Conservation (phyloP, 1,140 invertebrate species). For the Helicoverpa zea region DNA sequence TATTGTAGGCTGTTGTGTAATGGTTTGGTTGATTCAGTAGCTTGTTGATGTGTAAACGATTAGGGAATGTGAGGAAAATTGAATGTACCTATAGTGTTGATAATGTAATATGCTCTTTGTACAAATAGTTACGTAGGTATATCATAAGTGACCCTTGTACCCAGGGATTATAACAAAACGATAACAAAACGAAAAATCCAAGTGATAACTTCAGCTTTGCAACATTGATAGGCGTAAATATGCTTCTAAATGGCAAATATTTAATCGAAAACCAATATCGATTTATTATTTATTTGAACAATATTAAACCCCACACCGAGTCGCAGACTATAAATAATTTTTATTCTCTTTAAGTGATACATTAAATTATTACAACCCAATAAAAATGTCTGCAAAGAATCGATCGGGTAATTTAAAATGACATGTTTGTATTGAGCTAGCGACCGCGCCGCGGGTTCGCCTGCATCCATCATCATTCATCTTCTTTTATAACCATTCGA, state of each 20-base stretch:
- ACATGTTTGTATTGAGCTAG: conserved; percentile 49
- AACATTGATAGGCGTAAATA: background rate
- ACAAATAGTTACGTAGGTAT: too few relatives aligned
- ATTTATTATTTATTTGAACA: conserved; percentile 26
- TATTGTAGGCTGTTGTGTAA: background rate
- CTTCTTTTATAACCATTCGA: conserved; percentile 37
- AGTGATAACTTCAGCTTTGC: too few relatives aligned
- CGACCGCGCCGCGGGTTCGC: conserved; percentile 20
- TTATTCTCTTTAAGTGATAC: conserved; percentile 38
- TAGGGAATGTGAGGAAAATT: background rate
- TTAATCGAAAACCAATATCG: background rate
- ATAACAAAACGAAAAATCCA: too few relatives aligned
- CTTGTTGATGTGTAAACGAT: background rate
- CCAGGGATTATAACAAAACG: too few relatives aligned
- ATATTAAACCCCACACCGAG: conserved; percentile 36
- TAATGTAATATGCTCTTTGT: too few relatives aligned
- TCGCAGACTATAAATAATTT: conserved; percentile 40
- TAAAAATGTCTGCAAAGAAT: conserved; percentile 50
- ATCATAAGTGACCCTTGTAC: too few relatives aligned
- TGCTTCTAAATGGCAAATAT: background rate
- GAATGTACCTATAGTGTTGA: too few relatives aligned
- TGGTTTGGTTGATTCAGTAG: background rate
- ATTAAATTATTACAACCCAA: conserved; percentile 47
- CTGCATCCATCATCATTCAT: conserved; percentile 45
- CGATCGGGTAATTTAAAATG: conserved; percentile 46